These are phyloP conservation scores for Polypedilum vanderplanki DNA, from an alignment of 1,140 invertebrate species.

Conservation along the genomic window DNA sequence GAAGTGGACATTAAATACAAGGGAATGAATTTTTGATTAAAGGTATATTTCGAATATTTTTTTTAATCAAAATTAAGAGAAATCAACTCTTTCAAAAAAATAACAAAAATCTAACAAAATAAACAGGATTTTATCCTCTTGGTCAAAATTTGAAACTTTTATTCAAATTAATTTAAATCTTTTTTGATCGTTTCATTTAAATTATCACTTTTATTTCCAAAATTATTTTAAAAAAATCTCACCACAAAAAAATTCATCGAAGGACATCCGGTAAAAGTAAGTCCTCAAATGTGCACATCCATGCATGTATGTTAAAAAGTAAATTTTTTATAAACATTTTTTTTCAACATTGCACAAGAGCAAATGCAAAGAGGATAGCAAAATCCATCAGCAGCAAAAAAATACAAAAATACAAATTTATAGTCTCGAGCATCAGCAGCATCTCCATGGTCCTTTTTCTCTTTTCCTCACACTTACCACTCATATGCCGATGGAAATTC, in stretches of 20 bases:
- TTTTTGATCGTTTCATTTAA: neutral
- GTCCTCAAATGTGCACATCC: too few species aligned
- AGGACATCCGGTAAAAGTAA: too few species aligned
- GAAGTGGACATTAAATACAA: neutral
- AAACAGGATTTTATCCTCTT: too few species aligned
- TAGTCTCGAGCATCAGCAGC: neutral
- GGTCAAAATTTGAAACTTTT: neutral
- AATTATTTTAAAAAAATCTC: neutral
- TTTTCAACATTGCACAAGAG: neutral
- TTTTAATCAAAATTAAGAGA: neutral
- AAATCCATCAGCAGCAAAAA: neutral
- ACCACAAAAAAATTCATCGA: too few species aligned
- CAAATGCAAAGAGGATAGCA: neutral
- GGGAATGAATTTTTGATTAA: neutral
- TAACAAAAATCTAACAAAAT: neutral
- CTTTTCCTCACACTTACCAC: too few species aligned
- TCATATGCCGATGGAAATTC: too few species aligned
- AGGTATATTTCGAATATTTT: too few species aligned
- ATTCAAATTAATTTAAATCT: neutral
- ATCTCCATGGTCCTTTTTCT: too few species aligned
- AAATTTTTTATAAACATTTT: too few species aligned
- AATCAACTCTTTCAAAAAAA: neutral
- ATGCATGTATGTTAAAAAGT: too few species aligned
- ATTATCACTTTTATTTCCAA: neutral
- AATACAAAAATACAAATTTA: neutral